A percentile compares a stretch with the other conserved stretches of the same genome.
Evolutionary conservation across 2,113 vertebrate genomes (phyloP).

Genomic region (Promerops cafer): DNA sequence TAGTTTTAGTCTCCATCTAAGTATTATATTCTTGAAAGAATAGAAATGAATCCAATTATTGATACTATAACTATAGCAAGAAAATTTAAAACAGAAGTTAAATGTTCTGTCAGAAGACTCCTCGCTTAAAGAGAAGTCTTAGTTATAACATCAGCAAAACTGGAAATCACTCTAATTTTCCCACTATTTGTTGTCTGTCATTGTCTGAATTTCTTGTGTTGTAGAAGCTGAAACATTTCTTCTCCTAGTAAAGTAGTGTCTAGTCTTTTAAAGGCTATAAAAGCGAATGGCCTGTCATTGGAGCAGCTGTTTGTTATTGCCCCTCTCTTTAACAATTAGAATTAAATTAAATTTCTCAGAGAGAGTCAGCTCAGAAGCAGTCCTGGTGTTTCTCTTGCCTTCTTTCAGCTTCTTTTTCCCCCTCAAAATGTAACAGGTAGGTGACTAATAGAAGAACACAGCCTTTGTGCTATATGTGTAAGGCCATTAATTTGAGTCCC

Average conservation of each 20-base stretch:
- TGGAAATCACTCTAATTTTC: background rate
- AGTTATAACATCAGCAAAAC: background rate
- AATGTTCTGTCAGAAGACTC: background rate
- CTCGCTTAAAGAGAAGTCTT: background rate
- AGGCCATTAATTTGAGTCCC: conserved; percentile 37
- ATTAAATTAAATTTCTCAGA: background rate
- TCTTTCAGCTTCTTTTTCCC: background rate
- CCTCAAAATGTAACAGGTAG: background rate
- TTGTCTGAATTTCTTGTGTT: background rate
- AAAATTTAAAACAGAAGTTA: background rate
- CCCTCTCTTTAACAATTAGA: background rate
- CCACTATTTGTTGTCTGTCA: background rate
- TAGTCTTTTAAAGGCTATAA: background rate
- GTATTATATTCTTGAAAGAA: background rate
- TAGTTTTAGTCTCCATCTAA: background rate
- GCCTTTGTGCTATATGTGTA: background rate
- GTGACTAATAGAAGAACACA: background rate
- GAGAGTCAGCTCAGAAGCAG: background rate
- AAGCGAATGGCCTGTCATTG: background rate
- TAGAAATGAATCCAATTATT: background rate
- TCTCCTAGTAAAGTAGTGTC: background rate
- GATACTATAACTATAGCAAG: background rate
- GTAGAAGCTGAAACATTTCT: background rate
- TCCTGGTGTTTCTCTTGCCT: background rate
- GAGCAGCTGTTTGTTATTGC: background rate